phyloP scores from a whole-genome alignment of 1,140 invertebrate species.

The Maniola jurtina region DNA sequence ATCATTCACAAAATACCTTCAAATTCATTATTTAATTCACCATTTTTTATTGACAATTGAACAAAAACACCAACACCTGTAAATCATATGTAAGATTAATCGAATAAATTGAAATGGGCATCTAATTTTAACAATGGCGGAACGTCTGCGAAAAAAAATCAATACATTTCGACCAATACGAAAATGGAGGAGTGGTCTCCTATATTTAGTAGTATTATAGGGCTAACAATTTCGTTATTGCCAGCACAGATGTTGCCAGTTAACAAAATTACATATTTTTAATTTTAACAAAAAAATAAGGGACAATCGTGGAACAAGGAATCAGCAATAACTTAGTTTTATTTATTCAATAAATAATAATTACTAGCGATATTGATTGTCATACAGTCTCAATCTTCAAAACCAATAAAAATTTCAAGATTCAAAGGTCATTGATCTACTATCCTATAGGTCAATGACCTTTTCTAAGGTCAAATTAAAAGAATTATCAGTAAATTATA shows the following conservation, averaged over 20 bases:
- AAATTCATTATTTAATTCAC: background rate
- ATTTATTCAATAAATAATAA: no score
- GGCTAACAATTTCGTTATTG: background rate
- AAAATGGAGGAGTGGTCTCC: background rate
- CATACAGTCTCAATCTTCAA: no score
- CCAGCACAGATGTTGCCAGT: background rate
- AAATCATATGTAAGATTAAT: constrained; percentile 7
- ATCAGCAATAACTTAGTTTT: no score
- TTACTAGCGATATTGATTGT: no score
- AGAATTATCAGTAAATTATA: no score
- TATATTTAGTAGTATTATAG: constrained; percentile 5
- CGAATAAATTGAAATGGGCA: background rate
- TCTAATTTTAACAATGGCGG: constrained; percentile 2
- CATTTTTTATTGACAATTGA: background rate
- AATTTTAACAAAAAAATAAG: no score
- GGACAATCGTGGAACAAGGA: no score
- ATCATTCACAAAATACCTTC: background rate
- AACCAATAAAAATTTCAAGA: no score
- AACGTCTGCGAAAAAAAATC: background rate
- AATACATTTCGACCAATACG: background rate
- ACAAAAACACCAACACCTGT: background rate
- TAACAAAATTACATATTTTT: no score
- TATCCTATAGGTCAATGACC: no score
- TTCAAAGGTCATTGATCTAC: no score
- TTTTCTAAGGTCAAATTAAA: no score